Evolutionary conservation across 2,113 vertebrate species (phyloP), one percentile per base, ranked within the genome.

Genomic region (Terrapene triunguis): DNA sequence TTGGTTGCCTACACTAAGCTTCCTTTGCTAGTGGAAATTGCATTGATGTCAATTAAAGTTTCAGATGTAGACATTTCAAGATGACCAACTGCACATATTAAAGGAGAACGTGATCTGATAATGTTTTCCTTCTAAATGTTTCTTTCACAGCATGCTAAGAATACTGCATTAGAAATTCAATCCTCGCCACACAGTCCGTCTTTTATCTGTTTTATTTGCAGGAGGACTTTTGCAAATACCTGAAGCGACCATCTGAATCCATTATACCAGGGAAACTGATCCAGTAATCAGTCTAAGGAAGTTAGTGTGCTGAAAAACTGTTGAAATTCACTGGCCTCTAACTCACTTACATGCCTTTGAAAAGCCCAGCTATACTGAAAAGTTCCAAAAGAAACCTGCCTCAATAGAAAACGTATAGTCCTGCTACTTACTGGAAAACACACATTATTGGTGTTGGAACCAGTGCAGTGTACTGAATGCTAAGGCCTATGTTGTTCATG

Each of bases 191-290:
- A 72, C 7, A 10, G 35, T 38, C 16, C 22, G 8, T 69, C 35
- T 72, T 17, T n/a, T 44, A 24, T 42, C 53, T 48, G 69, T 19
- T 76, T 53, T 78, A 24, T 29, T 7, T 53, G 8, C 25, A 95
- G 94, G 53, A 81, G 54, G 76, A 51, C 5, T 84, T 87, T 81
- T 95, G 94, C 85, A 90, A 90, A 78, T 95, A 91, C 29, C 74
- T 95, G 44, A 7, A 44, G 16, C 50, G 53, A 51, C 29, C 72
- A 16, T 35, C 65, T 35, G 55, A 57, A 27, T 89, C 93, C 32
- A 24, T 65, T 14, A 21, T 42, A 35, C 44, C 62, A 27, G 79
- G 93, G 42, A 95, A 78, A 78, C 84, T 47, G 74, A 89, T 57
- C 19, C 47, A 48, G 13, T 80, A 62, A 80, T n/a, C 44, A 38